Percentiles rank a stretch among this genome's conserved stretches.
phyloP scores from a whole-genome alignment of 1,140 invertebrate species.

The Hylaeus volcanicus region DNA sequence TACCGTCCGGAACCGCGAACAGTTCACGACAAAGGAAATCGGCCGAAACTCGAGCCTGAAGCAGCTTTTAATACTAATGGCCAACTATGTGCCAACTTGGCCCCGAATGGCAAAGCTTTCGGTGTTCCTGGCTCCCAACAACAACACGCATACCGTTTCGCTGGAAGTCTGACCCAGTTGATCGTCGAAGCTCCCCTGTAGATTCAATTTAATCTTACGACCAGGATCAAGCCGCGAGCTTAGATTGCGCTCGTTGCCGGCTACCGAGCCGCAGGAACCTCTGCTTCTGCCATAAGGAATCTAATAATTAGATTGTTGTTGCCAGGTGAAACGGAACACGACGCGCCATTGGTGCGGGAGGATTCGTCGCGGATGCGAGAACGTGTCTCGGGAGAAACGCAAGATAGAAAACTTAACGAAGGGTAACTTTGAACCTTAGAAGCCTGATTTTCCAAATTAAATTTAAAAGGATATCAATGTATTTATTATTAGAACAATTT shows the following conservation, averaged over 20 bases:
- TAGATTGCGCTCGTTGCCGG: conserved; percentile 22
- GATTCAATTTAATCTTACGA: conserved; percentile 73
- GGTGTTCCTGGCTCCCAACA: conserved; percentile 36
- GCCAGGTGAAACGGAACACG: conserved; percentile 26
- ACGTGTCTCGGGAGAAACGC: background rate
- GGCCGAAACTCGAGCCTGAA: conserved; percentile 27
- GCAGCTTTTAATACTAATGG: conserved; percentile 67
- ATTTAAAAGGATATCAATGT: no score
- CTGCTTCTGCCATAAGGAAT: conserved; percentile 1
- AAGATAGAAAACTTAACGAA: background rate
- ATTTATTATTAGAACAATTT: no score
- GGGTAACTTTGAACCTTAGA: no score
- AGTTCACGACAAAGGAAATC: conserved; percentile 32
- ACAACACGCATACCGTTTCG: conserved; percentile 42
- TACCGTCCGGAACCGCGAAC: conserved; percentile 1
- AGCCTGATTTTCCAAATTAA: no score
- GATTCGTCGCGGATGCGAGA: background rate
- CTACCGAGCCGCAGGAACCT: background rate
- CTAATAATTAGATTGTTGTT: conserved; percentile 38
- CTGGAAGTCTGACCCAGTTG: conserved; percentile 52
- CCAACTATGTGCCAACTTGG: conserved; percentile 67
- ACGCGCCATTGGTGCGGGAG: background rate
- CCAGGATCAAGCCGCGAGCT: conserved; percentile 40
- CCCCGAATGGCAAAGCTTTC: conserved; percentile 52
- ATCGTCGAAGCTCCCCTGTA: conserved; percentile 58